Base-by-base conservation (phyloP, 23 tunicate species). In the Trididemnum miniatum region DNA sequence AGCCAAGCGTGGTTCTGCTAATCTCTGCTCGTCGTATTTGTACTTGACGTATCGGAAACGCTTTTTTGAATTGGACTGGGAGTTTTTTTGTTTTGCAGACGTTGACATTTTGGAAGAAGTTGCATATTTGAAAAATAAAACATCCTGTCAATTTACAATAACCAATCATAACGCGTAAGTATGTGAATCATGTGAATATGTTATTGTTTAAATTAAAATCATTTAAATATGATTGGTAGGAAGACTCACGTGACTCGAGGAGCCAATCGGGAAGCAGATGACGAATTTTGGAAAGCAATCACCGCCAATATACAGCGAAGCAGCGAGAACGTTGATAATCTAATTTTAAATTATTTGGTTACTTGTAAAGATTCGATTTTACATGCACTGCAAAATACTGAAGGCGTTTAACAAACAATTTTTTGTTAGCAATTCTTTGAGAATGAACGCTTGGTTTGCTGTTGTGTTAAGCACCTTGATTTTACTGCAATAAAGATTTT, bases 221-320 rank as follows among this genome's bases (percentile, higher is more conserved):
- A 4, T 22, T 62, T 62, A 24, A 62, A 7, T 29, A 5, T 69
- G 37, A 5, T 73, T 22, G 59, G 5, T 59, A 73, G 79, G 18
- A 73, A 38, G 18, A 65, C 74, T 25, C 87, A 83, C 73, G 85
- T 84, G 80, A 89, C 88, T 0, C 35, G 88, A 38, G 95, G 88
- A 75, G 95, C 87, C 34, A 89, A 89, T 49, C 82, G 82, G 1
- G 85, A 87, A 24, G 84, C 84, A 29, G 84, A 78, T 31, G 95
- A 89, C 20, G 95, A 89, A n/a, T 89, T 89, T 71, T 85, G 87
- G 76, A 89, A 79, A 25, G 81, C 84, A 24, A 79, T 89, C 35
- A 84, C 52, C 29, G 44, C 62, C 27, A 88, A 89, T 69, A 76
- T 84, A 23, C 76, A 72, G 35, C 82, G 81, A 28, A 78, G 85